Evolutionary conservation across 2,888 invertebrate species (phyloP).

Genomic region (Lumbricus terrestris): DNA sequence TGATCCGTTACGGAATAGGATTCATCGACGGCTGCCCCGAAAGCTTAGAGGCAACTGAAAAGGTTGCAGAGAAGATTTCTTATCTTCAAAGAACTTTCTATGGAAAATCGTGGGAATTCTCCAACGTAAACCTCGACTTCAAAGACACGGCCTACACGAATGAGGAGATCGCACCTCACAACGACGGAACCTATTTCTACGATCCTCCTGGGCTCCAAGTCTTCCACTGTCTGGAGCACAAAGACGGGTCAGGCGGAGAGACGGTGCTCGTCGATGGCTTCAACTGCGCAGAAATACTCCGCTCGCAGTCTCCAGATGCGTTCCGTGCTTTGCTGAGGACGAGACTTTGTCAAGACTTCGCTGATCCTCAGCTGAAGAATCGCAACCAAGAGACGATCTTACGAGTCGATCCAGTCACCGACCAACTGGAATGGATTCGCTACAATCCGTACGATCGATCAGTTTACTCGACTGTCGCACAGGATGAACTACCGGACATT

Average conservation of each 20-base stretch:
- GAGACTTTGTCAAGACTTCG: slow-evolving; percentile 68
- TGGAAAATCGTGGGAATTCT: slow-evolving; percentile 74
- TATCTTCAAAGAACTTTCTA: slow-evolving; percentile 66
- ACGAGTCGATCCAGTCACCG: slow-evolving; percentile 56
- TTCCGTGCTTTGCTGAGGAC: slow-evolving; percentile 64
- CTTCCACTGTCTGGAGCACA: slow-evolving; percentile 56
- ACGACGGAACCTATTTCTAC: slow-evolving; percentile 76
- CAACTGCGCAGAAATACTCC: slow-evolving; percentile 67
- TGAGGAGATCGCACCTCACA: slow-evolving; percentile 71
- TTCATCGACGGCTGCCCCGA: slow-evolving; percentile 38
- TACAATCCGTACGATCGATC: slow-evolving; percentile 75
- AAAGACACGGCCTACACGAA: slow-evolving; percentile 75
- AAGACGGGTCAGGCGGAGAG: slow-evolving; percentile 70
- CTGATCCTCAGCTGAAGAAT: slow-evolving; percentile 46
- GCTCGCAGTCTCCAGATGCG: slow-evolving; percentile 54
- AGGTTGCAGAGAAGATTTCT: slow-evolving; percentile 65
- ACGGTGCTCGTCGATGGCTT: slow-evolving; percentile 76
- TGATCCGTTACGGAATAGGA: slow-evolving; percentile 44
- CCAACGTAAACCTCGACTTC: slow-evolving; percentile 63
- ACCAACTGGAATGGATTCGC: slow-evolving; percentile 66
- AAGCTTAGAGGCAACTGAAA: slow-evolving; percentile 62
- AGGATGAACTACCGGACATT: slow-evolving; percentile 64
- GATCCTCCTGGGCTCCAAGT: slow-evolving; percentile 72
- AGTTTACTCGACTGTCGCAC: slow-evolving; percentile 59
- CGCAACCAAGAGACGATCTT: slow-evolving; percentile 41